Conservation (phyloP, 1,140 invertebrate species). For the Laupala kohalensis region DNA sequence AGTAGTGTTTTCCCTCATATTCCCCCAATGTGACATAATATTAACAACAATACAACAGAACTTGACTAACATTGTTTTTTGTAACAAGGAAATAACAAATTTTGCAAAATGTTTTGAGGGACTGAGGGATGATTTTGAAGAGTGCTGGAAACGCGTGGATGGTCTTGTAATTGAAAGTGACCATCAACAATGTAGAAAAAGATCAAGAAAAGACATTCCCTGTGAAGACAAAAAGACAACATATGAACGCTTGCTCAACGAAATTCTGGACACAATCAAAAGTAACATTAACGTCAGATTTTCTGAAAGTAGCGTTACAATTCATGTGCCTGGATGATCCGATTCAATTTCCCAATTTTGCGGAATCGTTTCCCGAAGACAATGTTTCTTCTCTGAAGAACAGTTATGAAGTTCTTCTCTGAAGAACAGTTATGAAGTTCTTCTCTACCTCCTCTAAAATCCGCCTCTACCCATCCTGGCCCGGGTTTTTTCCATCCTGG, state of each 20-base stretch:
- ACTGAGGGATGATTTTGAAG: constrained; percentile 1
- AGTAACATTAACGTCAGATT: not conserved
- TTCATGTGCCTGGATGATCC: not conserved
- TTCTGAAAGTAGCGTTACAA: not conserved
- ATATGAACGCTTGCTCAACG: too few relatives aligned
- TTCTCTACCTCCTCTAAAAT: too few relatives aligned
- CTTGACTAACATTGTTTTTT: not conserved
- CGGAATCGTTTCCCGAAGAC: not conserved
- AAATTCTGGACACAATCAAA: not conserved
- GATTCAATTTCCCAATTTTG: not conserved
- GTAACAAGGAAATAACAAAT: not conserved
- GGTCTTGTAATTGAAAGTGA: too few relatives aligned
- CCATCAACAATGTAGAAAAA: too few relatives aligned
- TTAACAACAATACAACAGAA: not conserved
- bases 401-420: too few relatives aligned
- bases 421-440: too few relatives aligned
- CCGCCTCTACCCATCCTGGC: too few relatives aligned
- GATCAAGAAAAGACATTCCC: too few relatives aligned
- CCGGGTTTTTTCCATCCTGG: too few relatives aligned
- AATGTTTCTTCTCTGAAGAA: not conserved
- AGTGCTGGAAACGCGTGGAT: not conserved
- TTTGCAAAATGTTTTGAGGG: not conserved
- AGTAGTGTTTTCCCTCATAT: not conserved
- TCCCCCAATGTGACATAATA: not conserved
- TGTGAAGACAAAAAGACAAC: too few relatives aligned